Conservation (phyloP, 2,888 invertebrate genomes). For the Metalampra italica region DNA sequence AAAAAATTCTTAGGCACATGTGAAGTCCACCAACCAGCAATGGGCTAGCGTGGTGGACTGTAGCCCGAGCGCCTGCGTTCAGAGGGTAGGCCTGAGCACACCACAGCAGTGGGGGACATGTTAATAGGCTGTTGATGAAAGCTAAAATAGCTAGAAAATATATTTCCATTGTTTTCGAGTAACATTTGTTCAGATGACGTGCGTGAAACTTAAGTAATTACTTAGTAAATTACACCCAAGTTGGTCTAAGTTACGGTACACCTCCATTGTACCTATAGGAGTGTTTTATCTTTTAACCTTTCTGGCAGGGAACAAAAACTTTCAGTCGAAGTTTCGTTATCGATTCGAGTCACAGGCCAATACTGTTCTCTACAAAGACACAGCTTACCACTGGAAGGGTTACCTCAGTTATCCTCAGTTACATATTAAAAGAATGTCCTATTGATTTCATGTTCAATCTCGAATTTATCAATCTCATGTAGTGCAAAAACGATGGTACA, state of each 20-base stretch:
- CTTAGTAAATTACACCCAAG: slow-evolving; percentile 1
- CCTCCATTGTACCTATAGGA: slow-evolving; percentile 10
- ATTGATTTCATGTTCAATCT: too few relatives aligned
- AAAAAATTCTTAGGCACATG: too few relatives aligned
- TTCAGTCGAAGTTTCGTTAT: slow-evolving; percentile 47
- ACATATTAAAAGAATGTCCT: neutral
- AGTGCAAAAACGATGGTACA: too few relatives aligned
- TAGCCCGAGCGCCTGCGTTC: too few relatives aligned
- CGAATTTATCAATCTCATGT: too few relatives aligned
- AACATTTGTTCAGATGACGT: neutral
- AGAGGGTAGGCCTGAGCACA: too few relatives aligned
- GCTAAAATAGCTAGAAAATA: slow-evolving; percentile 15
- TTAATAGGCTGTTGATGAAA: too few relatives aligned
- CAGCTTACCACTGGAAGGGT: slow-evolving; percentile 13
- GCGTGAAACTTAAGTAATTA: slow-evolving; percentile 7
- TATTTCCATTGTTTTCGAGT: slow-evolving; percentile 5
- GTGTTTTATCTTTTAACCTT: slow-evolving; percentile 64
- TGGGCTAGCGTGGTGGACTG: too few relatives aligned
- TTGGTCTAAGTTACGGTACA: neutral
- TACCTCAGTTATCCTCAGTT: neutral
- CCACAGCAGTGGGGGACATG: too few relatives aligned
- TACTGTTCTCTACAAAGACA: slow-evolving; percentile 19
- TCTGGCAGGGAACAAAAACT: slow-evolving; percentile 53
- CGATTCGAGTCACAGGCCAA: slow-evolving; percentile 54
- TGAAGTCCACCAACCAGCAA: too few relatives aligned